Base-by-base conservation (phyloP, 2,797 vertebrate genomes). In the Melanotaenia parkinsoni region DNA sequence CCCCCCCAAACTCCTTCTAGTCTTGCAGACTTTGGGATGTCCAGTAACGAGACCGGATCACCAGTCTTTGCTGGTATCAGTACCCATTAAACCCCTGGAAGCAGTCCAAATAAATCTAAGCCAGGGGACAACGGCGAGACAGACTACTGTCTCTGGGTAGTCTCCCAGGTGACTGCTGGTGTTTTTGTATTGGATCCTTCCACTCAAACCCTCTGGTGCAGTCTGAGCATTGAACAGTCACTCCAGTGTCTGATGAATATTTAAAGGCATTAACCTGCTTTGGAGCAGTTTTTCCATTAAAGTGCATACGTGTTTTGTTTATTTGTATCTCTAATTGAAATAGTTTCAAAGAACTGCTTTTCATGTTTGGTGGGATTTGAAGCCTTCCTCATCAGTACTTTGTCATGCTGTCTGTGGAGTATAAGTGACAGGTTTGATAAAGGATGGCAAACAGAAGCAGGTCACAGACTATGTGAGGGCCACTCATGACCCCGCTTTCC, bases 371-470 rank as follows among this genome's bases (percentile, higher is more conserved):
- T 58, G 58, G 67, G 5, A 51, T 85, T 63, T 47, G 37, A 85
- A 85, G 67, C 74, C 64, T 1, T 73, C 63, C 82, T 85, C 82
- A 72, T 87, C 86, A 83, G 65, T 80, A 74, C 72, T 74, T 60
- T 82, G 82, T 83, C 81, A 76, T 22, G 69, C 51, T 86, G 87
- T 88, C 82, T 78, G 80, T 16, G 0, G 64, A 67, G 72, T 72
- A 71, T 84, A 84, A 89, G 82, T 87, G 87, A 87, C 61, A 71
- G 70, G 78, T 86, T 92, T 89, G 88, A 89, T 92, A 88, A 93
- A 89, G 76, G 78, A 63, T 70, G 64, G 83, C 80, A 85, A 89
- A 89, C 82, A 89, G 89, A 89, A 85, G 82, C 85, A 60, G 90
- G 86, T 92, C 90, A 90, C 82, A 58, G 87, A 76, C 74, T 84